Conservation (phyloP, 35 echinoderm and acorn worm species). For the Nesometra sesokonis region DNA sequence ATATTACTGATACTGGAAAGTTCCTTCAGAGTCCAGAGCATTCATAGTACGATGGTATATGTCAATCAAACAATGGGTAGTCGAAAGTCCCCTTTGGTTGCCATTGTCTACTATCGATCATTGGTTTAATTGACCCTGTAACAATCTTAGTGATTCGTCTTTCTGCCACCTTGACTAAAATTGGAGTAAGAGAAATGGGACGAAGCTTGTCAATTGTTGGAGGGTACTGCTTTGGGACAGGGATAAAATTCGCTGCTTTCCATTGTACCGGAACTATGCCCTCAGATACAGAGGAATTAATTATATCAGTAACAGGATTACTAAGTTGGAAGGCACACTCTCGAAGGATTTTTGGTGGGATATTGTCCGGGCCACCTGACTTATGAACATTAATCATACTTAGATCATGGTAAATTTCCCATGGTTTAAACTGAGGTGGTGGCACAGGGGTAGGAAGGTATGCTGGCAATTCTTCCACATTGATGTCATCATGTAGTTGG, state of each 20-base stretch:
- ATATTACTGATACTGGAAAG: not conserved
- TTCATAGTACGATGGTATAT: not conserved
- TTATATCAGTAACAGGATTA: constrained; percentile 6
- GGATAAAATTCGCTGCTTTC: constrained; percentile 19
- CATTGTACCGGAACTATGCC: constrained; percentile 8
- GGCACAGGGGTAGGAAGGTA: not conserved
- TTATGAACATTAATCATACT: not conserved
- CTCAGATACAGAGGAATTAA: constrained; percentile 1
- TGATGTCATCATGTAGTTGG: not conserved
- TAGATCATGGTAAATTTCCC: not conserved
- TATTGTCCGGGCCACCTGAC: not conserved
- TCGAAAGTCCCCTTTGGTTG: constrained; percentile 7
- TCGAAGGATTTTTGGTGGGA: constrained; percentile 1
- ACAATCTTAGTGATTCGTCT: constrained; percentile 6
- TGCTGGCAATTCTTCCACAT: not conserved
- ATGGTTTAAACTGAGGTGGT: constrained; percentile 8
- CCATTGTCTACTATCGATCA: constrained; percentile 16
- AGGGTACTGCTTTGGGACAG: not conserved
- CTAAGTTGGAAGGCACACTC: constrained; percentile 17
- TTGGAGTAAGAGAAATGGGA: constrained; percentile 21
- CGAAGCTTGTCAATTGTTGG: constrained; percentile 14
- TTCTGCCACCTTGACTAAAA: constrained; percentile 21
- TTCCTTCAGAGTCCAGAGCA: not conserved
- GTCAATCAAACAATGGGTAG: constrained; percentile 22
- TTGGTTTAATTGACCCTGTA: not conserved